Conservation (phyloP, 2,113 vertebrate species). For the Pachyramphus minor region DNA sequence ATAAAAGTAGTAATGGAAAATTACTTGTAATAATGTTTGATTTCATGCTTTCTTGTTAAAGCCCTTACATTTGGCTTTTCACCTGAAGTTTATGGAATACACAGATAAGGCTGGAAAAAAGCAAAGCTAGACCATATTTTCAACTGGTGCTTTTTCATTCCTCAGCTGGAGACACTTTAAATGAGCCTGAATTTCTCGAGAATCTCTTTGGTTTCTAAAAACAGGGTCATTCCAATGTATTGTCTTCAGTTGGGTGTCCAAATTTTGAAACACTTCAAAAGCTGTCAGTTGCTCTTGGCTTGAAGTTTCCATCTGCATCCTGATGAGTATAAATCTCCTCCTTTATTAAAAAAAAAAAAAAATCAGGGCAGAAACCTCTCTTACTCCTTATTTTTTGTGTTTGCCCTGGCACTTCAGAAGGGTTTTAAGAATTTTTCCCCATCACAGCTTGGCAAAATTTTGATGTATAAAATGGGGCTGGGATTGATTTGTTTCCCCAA, state of each 20-base stretch:
- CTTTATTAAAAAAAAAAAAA: background rate
- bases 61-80: background rate
- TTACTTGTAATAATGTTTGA: background rate
- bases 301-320: background rate
- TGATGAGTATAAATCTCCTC: background rate
- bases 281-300: background rate
- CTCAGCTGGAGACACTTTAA: background rate
- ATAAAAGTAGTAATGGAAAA: slow-evolving; percentile 4
- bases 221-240: background rate
- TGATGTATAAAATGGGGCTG: background rate
- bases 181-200: background rate
- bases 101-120: background rate
- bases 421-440: background rate
- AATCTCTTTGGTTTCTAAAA: slow-evolving; percentile 10
- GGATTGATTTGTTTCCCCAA: background rate
- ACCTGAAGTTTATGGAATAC: background rate
- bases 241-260: background rate
- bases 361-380: background rate
- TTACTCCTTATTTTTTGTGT: background rate
- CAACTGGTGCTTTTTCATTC: background rate
- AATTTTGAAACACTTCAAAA: slow-evolving; percentile 6
- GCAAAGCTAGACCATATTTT: background rate
- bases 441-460: background rate
- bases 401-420: background rate
- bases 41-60: background rate